These are phyloP conservation scores for Corythoichthys haematopterus DNA, from an alignment of 2,113 vertebrate species.

Conservation along the genomic window DNA sequence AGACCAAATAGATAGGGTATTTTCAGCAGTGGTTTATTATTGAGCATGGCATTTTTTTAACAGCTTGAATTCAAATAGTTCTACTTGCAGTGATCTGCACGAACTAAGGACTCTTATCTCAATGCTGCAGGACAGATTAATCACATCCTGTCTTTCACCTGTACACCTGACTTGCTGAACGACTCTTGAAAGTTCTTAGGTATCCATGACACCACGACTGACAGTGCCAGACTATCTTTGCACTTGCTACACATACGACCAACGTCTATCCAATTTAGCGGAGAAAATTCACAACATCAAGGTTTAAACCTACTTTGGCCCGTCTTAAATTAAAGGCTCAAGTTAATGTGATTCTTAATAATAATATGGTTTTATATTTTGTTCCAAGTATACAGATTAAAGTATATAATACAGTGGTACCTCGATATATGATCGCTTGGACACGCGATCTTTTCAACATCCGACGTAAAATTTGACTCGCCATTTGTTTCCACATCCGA, in stretches of 20 bases:
- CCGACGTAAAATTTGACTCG: too few species aligned
- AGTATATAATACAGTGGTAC: not conserved
- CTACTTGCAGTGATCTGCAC: constrained; percentile 53
- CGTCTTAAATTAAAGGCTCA: not conserved
- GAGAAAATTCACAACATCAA: not conserved
- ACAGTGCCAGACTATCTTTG: constrained; percentile 44
- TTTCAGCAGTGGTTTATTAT: constrained; percentile 48
- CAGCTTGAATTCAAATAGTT: constrained; percentile 47
- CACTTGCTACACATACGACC: constrained; percentile 20
- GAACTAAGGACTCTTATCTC: constrained; percentile 73
- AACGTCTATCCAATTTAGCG: not conserved
- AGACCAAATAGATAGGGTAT: not conserved
- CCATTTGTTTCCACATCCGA: too few species aligned
- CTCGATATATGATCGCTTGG: too few species aligned
- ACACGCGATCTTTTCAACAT: too few species aligned
- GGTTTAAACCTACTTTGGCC: not conserved
- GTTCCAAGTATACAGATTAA: too few species aligned
- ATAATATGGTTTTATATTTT: not conserved
- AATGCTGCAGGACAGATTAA: constrained; percentile 72
- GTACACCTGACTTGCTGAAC: constrained; percentile 69
- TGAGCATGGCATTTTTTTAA: constrained; percentile 42
- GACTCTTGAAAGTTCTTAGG: constrained; percentile 64
- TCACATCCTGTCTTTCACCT: constrained; percentile 73
- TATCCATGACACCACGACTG: constrained; percentile 62
- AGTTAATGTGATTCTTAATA: not conserved